Conservation (phyloP, 2,113 vertebrate genomes). For the Eublepharis macularius region DNA sequence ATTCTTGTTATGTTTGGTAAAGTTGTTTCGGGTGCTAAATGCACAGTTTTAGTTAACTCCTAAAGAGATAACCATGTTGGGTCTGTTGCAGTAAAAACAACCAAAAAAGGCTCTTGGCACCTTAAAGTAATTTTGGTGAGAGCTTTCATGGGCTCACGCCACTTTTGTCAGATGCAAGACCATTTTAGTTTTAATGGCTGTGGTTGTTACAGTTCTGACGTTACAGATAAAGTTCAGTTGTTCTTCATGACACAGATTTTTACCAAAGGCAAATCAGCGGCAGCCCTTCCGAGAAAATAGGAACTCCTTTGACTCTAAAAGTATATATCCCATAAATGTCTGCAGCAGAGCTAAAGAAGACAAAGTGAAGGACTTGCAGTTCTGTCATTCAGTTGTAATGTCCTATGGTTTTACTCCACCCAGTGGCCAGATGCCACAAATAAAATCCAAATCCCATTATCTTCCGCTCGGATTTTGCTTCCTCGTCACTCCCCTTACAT, state of each 20-base stretch:
- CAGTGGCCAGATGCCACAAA: conserved; percentile 74
- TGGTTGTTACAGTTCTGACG: too few species aligned
- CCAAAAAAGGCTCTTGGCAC: too few species aligned
- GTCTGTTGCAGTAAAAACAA: too few species aligned
- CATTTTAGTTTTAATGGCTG: too few species aligned
- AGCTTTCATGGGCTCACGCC: too few species aligned
- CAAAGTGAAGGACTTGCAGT: neutral
- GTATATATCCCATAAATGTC: neutral
- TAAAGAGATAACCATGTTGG: too few species aligned
- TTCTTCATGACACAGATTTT: neutral
- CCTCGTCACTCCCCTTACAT: neutral
- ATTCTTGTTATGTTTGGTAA: neutral
- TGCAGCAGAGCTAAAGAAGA: conserved; percentile 18
- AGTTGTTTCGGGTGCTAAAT: neutral
- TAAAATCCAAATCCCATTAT: conserved; percentile 36
- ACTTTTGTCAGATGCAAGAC: too few species aligned
- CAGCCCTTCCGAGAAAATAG: neutral
- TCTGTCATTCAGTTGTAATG: conserved; percentile 47
- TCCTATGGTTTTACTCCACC: conserved; percentile 82
- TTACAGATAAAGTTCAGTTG: neutral
- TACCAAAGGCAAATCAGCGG: conserved; percentile 8
- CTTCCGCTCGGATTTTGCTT: neutral
- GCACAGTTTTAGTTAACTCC: neutral
- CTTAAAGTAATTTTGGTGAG: too few species aligned
- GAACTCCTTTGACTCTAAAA: conserved; percentile 14